Conservation (phyloP, 2,113 vertebrate genomes). For the Macroglossus sobrinus region DNA sequence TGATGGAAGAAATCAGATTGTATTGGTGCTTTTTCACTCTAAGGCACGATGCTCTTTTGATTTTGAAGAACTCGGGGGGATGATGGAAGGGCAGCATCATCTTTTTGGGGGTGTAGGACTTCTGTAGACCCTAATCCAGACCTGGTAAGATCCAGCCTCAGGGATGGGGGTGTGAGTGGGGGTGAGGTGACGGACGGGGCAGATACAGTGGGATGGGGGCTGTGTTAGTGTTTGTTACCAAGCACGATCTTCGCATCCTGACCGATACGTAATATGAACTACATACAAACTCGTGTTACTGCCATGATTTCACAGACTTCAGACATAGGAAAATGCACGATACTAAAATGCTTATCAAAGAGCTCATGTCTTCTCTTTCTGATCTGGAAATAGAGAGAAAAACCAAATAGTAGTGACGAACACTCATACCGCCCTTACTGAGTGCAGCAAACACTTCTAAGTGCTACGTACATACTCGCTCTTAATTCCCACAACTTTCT, state of each 20-base stretch:
- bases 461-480: background rate
- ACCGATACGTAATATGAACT: background rate
- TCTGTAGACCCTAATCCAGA: background rate
- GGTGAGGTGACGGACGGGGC: background rate
- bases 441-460: background rate
- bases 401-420: background rate
- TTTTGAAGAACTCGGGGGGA: background rate
- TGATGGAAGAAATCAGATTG: background rate
- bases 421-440: background rate
- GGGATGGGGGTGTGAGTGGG: fast-evolving
- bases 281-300: background rate
- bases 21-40: background rate
- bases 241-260: background rate
- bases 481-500: background rate
- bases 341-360: background rate
- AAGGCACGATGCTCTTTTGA: background rate
- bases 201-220: fast-evolving
- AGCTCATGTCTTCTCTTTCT: background rate
- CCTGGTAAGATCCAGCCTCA: background rate
- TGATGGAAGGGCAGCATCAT: fast-evolving
- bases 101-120: background rate
- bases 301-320: background rate
- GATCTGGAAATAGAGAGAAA: background rate
- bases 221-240: background rate
- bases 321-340: background rate